Evolutionary conservation across 2,888 invertebrate species (phyloP), one percentile per base, ranked within the genome.

Genomic region (Acronicta leporina): DNA sequence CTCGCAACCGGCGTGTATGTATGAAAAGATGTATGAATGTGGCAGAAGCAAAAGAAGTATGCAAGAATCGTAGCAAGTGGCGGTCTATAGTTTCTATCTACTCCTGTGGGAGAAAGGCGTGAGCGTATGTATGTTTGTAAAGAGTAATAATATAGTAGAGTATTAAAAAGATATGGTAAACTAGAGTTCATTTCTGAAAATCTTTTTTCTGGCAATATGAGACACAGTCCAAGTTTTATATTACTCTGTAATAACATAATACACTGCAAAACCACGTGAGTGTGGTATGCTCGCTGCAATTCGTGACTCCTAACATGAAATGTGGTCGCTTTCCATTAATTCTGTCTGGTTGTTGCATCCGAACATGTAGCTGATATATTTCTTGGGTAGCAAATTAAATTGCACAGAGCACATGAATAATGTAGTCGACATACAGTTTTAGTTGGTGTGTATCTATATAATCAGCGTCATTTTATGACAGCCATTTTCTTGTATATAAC

Each of bases 311-410:
- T 51, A 35, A 54, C 56, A 46, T 74, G 65, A 71, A 70, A 63
- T 74, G 70, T 49, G 70, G 71, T 74, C 13, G 33, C 45, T 16
- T 50, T 56, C 46, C 58, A 64, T 74, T 70, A 74, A 74, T 64
- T 56, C 64, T 56, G 50, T 73, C 45, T 73, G 30, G 40, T 51
- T 51, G 45, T n/a, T 59, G 40, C 55, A 35, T 54, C 38, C 44
- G 11, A 33, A 20, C 47, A 49, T 43, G 41, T 50, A 16, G 20
- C 27, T 53, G 15, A 14, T 45, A 50, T 53, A 27, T 33, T 10
- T 13, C 27, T 45, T 14, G 5, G n/a, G 16, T 27, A 14, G 11
- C 9, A 33, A 35, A 54, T 38, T 38, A 38, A 47, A 66, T 54
- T 51, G 51, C 47, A 38, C 11, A 33, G 5, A 43, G 46, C 40